Percentiles rank a stretch among this genome's conserved stretches.
phyloP scores from a whole-genome alignment of 2,888 invertebrate species.

The Oeneis ivallda region DNA sequence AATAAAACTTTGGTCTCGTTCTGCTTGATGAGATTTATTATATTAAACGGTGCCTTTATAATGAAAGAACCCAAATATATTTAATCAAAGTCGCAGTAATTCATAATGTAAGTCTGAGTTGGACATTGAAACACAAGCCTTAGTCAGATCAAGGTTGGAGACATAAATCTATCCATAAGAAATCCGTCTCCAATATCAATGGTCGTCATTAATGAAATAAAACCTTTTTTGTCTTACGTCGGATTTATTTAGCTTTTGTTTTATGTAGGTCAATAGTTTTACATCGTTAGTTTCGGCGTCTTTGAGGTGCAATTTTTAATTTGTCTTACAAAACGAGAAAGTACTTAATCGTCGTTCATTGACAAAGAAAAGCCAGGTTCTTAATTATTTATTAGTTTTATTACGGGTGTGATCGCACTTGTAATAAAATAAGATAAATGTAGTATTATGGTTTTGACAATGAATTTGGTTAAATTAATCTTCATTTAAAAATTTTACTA shows the following conservation, averaged over 20 bases:
- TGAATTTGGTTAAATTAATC: no score
- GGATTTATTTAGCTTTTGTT: conserved; percentile 64
- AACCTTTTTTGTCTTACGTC: conserved; percentile 64
- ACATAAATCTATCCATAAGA: conserved; percentile 44
- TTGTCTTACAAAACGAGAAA: no score
- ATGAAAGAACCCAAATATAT: not conserved
- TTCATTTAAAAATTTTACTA: no score
- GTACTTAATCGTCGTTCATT: not conserved
- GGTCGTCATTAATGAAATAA: conserved; percentile 46
- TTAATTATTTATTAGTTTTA: no score
- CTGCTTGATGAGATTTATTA: not conserved
- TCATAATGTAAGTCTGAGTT: conserved; percentile 22
- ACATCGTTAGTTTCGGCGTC: conserved; percentile 48
- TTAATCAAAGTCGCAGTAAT: conserved; percentile 19
- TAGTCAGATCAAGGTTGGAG: conserved; percentile 46
- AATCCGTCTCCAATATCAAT: conserved; percentile 42
- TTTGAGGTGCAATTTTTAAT: conserved; percentile 1
- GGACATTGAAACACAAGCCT: conserved; percentile 39
- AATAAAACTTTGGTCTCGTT: conserved; percentile 5
- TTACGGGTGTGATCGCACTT: no score
- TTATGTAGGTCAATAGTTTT: conserved; percentile 70
- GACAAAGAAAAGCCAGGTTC: not conserved
- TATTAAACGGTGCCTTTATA: conserved; percentile 1
- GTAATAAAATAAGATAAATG: no score
- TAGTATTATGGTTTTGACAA: no score